Evolutionary conservation across 2,888 invertebrate species (phyloP).

Genomic region (Drosophila kambysellisi): DNA sequence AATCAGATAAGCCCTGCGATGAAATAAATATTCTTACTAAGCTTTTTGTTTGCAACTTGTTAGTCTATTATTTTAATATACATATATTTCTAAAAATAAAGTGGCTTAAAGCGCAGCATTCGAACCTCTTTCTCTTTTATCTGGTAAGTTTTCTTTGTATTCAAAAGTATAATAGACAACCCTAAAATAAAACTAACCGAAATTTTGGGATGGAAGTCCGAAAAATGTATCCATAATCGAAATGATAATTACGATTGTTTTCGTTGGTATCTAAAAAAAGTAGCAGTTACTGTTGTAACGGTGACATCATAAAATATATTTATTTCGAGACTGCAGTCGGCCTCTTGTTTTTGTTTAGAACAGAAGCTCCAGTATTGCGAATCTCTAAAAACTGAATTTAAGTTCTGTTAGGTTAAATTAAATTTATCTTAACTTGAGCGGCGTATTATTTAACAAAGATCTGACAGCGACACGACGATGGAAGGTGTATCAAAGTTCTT

Average conservation of each 20-base stretch:
- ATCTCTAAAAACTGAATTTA: neutral
- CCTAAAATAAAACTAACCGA: neutral
- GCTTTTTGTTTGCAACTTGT: neutral
- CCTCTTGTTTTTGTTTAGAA: slow-evolving; percentile 5
- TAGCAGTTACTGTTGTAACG: slow-evolving; percentile 7
- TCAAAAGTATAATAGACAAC: neutral
- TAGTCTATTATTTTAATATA: no score
- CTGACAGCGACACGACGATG: slow-evolving; percentile 84
- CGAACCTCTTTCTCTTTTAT: neutral
- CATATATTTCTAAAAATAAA: neutral
- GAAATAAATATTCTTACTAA: neutral
- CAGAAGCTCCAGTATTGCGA: slow-evolving; percentile 2
- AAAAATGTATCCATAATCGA: neutral
- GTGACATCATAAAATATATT: neutral
- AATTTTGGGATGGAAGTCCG: neutral
- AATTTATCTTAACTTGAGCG: neutral
- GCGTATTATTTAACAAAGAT: slow-evolving; percentile 11
- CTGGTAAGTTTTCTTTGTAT: neutral
- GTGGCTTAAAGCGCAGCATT: neutral
- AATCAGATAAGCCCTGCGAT: neutral
- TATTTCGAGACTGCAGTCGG: slow-evolving; percentile 1
- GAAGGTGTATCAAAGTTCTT: slow-evolving; percentile 89
- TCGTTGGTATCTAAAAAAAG: neutral
- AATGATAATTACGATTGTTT: neutral
- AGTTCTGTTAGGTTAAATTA: neutral